Evolutionary conservation across 2,797 vertebrate species (phyloP), one percentile per base, ranked within the genome.

Genomic region (Leuciscus waleckii): DNA sequence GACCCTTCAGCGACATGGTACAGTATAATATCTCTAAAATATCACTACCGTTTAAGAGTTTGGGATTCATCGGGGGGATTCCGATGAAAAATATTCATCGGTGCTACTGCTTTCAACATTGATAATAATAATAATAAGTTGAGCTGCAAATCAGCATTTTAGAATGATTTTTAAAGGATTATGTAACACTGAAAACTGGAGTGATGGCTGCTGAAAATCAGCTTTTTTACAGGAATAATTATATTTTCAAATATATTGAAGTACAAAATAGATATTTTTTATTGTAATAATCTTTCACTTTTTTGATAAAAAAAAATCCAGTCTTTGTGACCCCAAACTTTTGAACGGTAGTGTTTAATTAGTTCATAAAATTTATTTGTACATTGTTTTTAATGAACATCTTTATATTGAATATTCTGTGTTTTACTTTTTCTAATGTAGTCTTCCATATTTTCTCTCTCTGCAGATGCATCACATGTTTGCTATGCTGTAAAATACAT

Each of bases 1-100:
- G 74, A 86, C 78, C 2, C 65, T 89, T 76, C 79, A 86, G 75
- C 32, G 6, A 29, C 32, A 69, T 61, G 74, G 86, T 84, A 39
- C 4, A 81, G 37, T 77, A 58, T 29, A 78, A 11, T 43, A 29
- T 43, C 16, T n/a, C 35, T 39, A 41, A 77, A n/a, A 17, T 58
- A 58, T 29, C 26, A 32, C 26, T 32, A 17, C 29, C 2, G 6
- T 37, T 68, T 68, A 68, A 37, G 65, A 37, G 32, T 68, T 68
- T 37, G 8, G 19, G 7, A 41, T 41, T 41, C 39, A 41, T 41
- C 2, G 2, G 41, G 9, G 41, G 41, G 41, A 41, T 41, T 41
- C 41, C 2, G 41, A 10, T 10, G 9, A 41, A 43, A 43, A 43
- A 11, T 56, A 49, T 1, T 23, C 0, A 23, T 56, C 8, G 7